phyloP scores from a whole-genome alignment of 2,113 vertebrate species.

The Pristiophorus japonicus region DNA sequence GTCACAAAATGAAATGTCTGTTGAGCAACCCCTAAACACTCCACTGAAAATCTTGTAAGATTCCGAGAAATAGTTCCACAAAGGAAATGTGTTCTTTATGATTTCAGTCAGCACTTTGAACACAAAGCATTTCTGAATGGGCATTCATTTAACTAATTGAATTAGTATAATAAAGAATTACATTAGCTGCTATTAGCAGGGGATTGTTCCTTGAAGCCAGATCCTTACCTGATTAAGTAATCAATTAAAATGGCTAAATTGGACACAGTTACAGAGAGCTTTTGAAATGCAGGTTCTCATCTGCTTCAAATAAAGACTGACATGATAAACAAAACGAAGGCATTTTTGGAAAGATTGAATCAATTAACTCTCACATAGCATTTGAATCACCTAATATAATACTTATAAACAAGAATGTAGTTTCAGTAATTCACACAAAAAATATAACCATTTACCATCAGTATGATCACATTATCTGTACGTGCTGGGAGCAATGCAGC shows the following conservation, averaged over 20 bases:
- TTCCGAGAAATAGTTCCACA: not conserved
- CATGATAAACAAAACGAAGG: not conserved
- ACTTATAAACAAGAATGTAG: not conserved
- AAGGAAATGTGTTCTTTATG: not conserved
- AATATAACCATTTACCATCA: not conserved
- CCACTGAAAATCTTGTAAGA: not conserved
- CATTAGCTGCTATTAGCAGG: not conserved
- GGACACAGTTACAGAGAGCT: not conserved
- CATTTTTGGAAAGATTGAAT: not conserved
- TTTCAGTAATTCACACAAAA: not conserved
- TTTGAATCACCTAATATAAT: not conserved
- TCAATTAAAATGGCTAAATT: not conserved
- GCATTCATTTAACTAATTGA: not conserved
- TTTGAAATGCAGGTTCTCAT: conserved; percentile 13
- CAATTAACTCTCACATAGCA: not conserved
- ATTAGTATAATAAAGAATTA: not conserved
- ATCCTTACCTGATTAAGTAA: not conserved
- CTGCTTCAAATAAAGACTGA: conserved; percentile 10
- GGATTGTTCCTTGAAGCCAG: not conserved
- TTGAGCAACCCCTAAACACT: not conserved
- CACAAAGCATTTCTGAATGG: not conserved
- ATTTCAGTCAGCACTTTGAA: not conserved
- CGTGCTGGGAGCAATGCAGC: not conserved
- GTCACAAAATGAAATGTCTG: not conserved
- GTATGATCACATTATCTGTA: not conserved